Percentiles rank a stretch among this genome's conserved stretches.
phyloP scores from a whole-genome alignment of 2,113 vertebrate species.

The Nematolebias whitei region DNA sequence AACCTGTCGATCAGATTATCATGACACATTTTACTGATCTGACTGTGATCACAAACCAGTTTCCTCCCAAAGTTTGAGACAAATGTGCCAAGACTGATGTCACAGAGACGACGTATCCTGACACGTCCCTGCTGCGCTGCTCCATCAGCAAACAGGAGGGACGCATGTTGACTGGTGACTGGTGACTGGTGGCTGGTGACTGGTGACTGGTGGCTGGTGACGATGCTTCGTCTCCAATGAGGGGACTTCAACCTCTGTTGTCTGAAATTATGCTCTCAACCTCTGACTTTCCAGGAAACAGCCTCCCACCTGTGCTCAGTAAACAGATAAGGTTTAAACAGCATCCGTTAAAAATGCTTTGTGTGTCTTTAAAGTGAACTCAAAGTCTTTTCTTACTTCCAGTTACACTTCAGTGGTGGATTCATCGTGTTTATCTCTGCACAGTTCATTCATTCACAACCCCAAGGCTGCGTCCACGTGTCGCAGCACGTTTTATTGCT shows the following conservation, averaged over 20 bases:
- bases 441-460: constrained; percentile 25
- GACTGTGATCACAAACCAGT: background rate
- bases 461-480: constrained; percentile 54
- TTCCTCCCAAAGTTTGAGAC: constrained; percentile 6
- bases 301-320: background rate
- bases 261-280: background rate
- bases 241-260: constrained; percentile 25
- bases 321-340: background rate
- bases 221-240: background rate
- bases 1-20: background rate
- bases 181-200: constrained; percentile 33
- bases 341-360: background rate
- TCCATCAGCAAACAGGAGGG: constrained; percentile 32
- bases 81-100: constrained; percentile 41
- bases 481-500: constrained; percentile 61
- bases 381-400: constrained; percentile 13
- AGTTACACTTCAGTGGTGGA: constrained; percentile 8
- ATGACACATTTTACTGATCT: background rate
- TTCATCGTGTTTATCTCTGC: constrained; percentile 17
- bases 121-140: constrained; percentile 29
- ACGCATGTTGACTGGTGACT: constrained; percentile 23
- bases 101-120: constrained; percentile 44
- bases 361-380: background rate
- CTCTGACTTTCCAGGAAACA: constrained; percentile 4
- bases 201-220: constrained; percentile 18